Evolutionary conservation across 2,888 invertebrate genomes (phyloP), one percentile per base, ranked within the genome.

Genomic region (Xanthia icteritia): DNA sequence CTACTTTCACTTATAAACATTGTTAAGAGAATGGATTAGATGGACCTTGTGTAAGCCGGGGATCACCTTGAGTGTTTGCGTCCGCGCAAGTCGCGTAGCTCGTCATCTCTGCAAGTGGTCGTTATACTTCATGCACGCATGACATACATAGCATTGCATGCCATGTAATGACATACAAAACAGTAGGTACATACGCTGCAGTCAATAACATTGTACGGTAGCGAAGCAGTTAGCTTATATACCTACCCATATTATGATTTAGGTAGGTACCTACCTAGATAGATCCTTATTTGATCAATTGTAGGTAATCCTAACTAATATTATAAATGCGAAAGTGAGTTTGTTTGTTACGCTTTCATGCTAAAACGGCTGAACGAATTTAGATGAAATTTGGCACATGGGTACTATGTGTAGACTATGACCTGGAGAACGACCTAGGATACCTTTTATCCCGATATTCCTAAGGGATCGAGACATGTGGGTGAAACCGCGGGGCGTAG

Each of bases 21-120:
- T 83, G 85, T 71, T 88, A 90, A 91, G 94, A 93, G 95, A 95
- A 94, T 88, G 95, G 92, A 92, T 93, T 91, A 92, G 92, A 92
- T 91, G 93, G 93, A 94, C 95, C 95, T 95, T 95, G 95, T 89
- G 87, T 89, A 92, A 90, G 89, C 90, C 91, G 90, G 86, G 81
- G 88, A 87, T 93, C 87, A 92, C 95, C 95, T 95, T 95, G 95
- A 92, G 87, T 81, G 73, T 79, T 88, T 89, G 92, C 92, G 94
- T 91, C 89, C 85, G 92, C 69, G 77, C 83, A 80, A 61, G 58
- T 67, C 78, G 77, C 77, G 73, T 78, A 80, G 68, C 73, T 85
- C 82, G 78, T 85, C 42, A 42, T 42, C 83, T 79, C 27, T 77
- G 77, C 71, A 77, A 87, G 81, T 87, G 78, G 77, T 87, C 73